Base-by-base conservation (phyloP, 2,888 invertebrate species). In the Trachelus stipa region DNA sequence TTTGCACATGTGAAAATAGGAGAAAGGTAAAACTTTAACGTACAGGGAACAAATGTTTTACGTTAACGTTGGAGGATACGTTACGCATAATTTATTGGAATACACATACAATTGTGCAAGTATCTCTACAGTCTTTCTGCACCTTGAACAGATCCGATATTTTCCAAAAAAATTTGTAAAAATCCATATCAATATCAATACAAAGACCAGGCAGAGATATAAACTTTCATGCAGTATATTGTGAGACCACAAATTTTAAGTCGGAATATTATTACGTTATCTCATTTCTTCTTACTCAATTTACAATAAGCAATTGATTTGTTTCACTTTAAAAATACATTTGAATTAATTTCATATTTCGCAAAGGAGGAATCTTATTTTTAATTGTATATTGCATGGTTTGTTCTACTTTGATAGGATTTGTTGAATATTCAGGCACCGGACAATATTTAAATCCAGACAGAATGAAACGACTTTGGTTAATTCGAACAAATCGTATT, bases 401-500 rank as follows among this genome's bases (percentile, higher is more conserved):
- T 56, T 15, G 23, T 56, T 23, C 23, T 23, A 56, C 56, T 56
- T 56, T 0, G 23, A 9, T 23, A 23, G 23, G 56, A 56, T 56
- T 23, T 56, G 6, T 56, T 23, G 9, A 23, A 56, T 9, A 23
- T 6, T 23, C 23, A 56, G 2, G 2, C 56, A 9, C 56, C 56
- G 23, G 23, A 9, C 1, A 15, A 56, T 23, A 56, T 56, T 23
- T 56, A 23, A 23, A 35, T 71, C 30, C 56, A 11, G 34, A 56
- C 15, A 11, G 34, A 73, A 77, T 30, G 56, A 56, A 56, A 56
- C 23, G 23, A 56, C 9, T 23, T 56, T 56, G 15, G 56, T 73
- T 77, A 23, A 31, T 77, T 40, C 68, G n/a, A 56, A 73, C 37
- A 33, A 40, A 73, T 73, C 56, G n/a, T n/a, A 71, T 33, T 11